Evolutionary conservation across 1,140 invertebrate genomes (phyloP).

Genomic region (Oncopodura yosiiana): DNA sequence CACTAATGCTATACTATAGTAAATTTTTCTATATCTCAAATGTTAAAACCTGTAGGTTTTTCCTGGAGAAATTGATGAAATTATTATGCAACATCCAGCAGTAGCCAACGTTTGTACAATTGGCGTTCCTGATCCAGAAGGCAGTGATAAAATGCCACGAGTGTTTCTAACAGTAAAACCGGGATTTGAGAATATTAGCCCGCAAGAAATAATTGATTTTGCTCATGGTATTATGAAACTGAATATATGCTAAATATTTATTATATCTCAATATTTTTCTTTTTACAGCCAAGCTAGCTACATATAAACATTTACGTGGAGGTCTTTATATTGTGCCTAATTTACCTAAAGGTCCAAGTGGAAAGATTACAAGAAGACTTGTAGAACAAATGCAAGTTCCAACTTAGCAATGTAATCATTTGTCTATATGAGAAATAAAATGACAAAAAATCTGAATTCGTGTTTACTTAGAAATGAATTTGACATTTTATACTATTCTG

Average conservation of each 20-base stretch:
- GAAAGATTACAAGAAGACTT: conserved; percentile 10
- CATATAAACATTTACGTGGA: conserved; percentile 27
- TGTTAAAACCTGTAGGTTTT: conserved; percentile 18
- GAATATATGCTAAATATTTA: no score
- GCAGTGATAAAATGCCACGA: conserved; percentile 6
- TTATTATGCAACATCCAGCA: conserved; percentile 15
- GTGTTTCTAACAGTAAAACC: not conserved
- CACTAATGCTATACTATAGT: no score
- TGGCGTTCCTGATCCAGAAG: conserved; percentile 5
- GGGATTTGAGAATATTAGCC: not conserved
- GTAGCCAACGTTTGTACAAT: conserved; percentile 13
- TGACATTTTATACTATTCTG: no score
- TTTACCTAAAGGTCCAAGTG: conserved; percentile 7
- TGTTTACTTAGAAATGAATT: no score
- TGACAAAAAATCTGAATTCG: no score
- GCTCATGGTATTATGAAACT: not conserved
- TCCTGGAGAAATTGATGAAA: conserved; percentile 25
- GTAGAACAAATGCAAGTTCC: conserved; percentile 2
- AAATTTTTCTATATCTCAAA: no score
- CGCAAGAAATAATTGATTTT: conserved; percentile 3
- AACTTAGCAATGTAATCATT: no score
- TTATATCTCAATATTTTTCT: no score
- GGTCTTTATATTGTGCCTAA: conserved; percentile 14
- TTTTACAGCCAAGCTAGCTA: conserved; percentile 8
- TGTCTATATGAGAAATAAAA: no score